Percentiles rank a stretch among this genome's conserved stretches.
Evolutionary conservation across 2,113 vertebrate genomes (phyloP).

Genomic region (Genyomyrus donnyi): DNA sequence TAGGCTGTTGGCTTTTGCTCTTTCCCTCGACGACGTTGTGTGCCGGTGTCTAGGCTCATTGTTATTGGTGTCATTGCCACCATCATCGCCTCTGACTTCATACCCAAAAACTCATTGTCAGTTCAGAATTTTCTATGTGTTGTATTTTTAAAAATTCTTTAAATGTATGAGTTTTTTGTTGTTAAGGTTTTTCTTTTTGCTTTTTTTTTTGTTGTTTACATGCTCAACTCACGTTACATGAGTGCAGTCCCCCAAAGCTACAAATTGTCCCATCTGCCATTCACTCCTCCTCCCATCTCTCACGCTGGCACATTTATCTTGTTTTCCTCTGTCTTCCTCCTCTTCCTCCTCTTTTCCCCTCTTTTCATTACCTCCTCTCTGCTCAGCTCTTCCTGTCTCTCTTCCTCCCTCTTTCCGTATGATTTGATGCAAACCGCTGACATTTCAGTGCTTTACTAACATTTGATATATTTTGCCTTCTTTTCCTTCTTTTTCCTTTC

Average conservation of each 20-base stretch:
- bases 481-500: slow-evolving; percentile 77
- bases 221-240: neutral
- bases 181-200: neutral
- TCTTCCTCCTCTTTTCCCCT: neutral
- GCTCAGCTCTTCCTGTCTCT: slow-evolving; percentile 23
- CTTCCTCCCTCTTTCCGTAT: slow-evolving; percentile 56
- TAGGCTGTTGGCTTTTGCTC: neutral
- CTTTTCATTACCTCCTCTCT: neutral
- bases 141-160: neutral
- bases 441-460: slow-evolving; percentile 85
- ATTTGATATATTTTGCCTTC: slow-evolving; percentile 88
- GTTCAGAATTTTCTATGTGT: neutral
- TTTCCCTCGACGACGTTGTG: neutral
- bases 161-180: neutral
- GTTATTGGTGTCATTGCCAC: neutral
- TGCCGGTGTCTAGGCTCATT: neutral
- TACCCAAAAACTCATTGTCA: neutral
- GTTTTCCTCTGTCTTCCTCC: neutral
- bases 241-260: neutral
- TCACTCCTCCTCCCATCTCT: neutral
- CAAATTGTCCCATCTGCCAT: neutral
- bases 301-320: neutral
- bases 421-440: slow-evolving; percentile 60
- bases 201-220: neutral
- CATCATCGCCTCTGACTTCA: neutral